Evolutionary conservation across 2,888 invertebrate species (phyloP).

Genomic region (Diarsia rubi): DNA sequence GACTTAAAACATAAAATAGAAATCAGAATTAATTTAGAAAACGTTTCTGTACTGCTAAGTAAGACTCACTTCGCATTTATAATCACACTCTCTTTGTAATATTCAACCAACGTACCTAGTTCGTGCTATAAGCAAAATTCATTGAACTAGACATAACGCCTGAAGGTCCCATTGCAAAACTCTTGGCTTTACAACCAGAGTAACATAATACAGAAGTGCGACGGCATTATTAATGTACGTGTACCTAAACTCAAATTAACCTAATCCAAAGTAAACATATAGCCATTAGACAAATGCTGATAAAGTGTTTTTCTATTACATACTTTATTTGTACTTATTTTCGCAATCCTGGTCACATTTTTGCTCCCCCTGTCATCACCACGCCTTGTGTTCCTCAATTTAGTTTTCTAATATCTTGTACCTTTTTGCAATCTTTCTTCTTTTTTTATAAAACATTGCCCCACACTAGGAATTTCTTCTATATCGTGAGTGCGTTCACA

Average conservation of each 20-base stretch:
- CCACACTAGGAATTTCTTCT: no score
- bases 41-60: constrained; percentile 26
- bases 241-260: not conserved
- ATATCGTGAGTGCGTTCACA: no score
- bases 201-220: not conserved
- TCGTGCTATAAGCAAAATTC: constrained; percentile 12
- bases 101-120: constrained; percentile 27
- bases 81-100: constrained; percentile 23
- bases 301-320: not conserved
- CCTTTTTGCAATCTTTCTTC: no score
- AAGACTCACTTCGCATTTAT: constrained; percentile 29
- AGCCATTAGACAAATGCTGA: no score
- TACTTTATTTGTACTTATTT: not conserved
- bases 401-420: not conserved
- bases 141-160: constrained; percentile 5
- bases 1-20: constrained; percentile 16
- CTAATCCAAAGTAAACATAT: no score
- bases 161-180: not conserved
- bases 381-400: not conserved
- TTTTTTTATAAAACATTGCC: no score
- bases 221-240: no score
- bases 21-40: constrained; percentile 37
- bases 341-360: not conserved
- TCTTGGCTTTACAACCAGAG: not conserved
- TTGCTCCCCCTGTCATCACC: not conserved